A percentile compares a stretch with the other conserved stretches of the same genome.
Evolutionary conservation across 2,888 invertebrate genomes (phyloP).

Genomic region (Hetaerina titia): DNA sequence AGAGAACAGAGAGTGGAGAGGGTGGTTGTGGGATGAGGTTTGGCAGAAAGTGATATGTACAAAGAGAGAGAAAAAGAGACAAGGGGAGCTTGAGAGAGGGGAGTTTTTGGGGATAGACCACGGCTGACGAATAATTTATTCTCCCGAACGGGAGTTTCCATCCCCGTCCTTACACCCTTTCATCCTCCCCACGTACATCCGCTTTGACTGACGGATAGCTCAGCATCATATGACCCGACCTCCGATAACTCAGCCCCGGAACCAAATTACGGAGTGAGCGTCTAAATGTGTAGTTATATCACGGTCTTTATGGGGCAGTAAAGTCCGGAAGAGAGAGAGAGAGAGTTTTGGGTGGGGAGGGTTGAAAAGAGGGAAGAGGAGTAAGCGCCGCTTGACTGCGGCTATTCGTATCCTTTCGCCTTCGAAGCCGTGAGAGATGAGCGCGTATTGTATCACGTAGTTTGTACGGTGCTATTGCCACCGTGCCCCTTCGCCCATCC

Average conservation of each 20-base stretch:
- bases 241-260: conserved; percentile 18
- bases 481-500: too few relatives aligned
- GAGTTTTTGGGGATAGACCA: neutral
- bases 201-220: neutral
- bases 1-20: neutral
- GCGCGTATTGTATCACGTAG: neutral
- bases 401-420: neutral
- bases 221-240: conserved; percentile 12
- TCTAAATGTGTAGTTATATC: conserved; percentile 36
- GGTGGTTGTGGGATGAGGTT: neutral
- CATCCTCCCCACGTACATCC: neutral
- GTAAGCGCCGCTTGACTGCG: neutral
- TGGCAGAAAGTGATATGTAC: neutral
- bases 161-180: neutral
- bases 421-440: neutral
- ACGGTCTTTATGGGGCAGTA: conserved; percentile 19
- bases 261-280: conserved; percentile 22
- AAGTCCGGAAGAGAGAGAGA: neutral
- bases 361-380: neutral
- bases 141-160: conserved; percentile 34
- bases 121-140: conserved; percentile 60
- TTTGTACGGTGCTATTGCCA: neutral
- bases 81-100: neutral
- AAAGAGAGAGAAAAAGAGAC: neutral
- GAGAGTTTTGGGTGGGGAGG: neutral